phyloP scores from a whole-genome alignment of 2,113 vertebrate genomes.

The Burhinus oedicnemus region DNA sequence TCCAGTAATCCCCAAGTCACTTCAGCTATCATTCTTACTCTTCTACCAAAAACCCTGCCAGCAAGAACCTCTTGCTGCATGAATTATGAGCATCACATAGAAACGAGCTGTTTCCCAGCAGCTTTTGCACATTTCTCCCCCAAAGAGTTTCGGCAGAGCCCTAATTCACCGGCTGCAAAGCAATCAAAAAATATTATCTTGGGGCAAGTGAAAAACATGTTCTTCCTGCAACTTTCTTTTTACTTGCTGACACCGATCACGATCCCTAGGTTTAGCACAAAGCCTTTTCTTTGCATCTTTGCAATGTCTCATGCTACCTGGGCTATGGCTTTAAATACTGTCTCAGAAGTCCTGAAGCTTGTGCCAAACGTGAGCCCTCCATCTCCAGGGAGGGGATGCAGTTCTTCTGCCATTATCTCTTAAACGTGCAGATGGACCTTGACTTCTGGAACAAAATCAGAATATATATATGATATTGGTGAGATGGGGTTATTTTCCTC shows the following conservation, averaged over 20 bases:
- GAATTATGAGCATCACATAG: not conserved
- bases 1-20: not conserved
- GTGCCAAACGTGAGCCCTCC: not conserved
- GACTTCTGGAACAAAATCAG: constrained; percentile 6
- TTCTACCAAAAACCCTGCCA: not conserved
- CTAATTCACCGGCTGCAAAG: not conserved
- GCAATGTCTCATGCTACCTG: not conserved
- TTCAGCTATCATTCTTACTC: not conserved
- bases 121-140: not conserved
- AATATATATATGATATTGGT: not conserved
- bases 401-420: not conserved
- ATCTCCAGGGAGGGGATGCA: not conserved
- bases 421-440: not conserved
- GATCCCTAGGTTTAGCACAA: not conserved
- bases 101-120: not conserved
- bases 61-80: not conserved
- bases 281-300: not conserved
- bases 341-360: not conserved
- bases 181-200: not conserved
- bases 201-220: not conserved
- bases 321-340: not conserved
- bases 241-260: not conserved
- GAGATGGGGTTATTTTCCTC: not conserved
- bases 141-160: not conserved
- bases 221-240: not conserved